Evolutionary conservation across 2,797 vertebrate genomes (phyloP), one percentile per base, ranked within the genome.

Genomic region (Paguma larvata): DNA sequence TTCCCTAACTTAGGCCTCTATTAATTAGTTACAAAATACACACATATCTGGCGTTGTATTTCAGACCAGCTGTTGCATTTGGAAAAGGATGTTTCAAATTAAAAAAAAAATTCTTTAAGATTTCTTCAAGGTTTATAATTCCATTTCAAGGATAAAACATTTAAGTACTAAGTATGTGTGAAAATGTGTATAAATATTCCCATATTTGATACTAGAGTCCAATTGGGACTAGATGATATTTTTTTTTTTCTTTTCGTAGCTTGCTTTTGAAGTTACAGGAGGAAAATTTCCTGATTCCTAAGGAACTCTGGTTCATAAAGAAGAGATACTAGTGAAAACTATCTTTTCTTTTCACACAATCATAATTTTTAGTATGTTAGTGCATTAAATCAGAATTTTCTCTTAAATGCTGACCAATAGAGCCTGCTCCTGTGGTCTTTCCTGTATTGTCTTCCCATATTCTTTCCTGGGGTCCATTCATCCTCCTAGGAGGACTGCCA

Each of bases 11-110:
- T 85, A 62, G 93, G 82, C 92, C 68, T 97, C 68, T 94, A 44
- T 92, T 98, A 94, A 89, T 75, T 92, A 92, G 27, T 87, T 86
- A 94, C 91, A 89, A 97, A 95, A 92, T 97, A 86, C 8, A 78
- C 4, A 59, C n/a, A 5, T 65, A 32, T 51, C 48, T 93, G 70
- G 27, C 53, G 4, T 73, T 14, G 7, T 41, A 46, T 51, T n/a
- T 94, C 41, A 32, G 30, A 72, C 12, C 27, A 91, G 46, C 16
- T 89, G 19, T 56, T 51, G 7, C 7, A 48, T 75, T 88, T 80
- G 38, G 5, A 38, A 9, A 85, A 53, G 34, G 46, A 89, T 51
- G 9, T 65, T 87, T 41, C n/a, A 75, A 75, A 53, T 85, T n/a
- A n/a, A 72, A 80, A 53, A 19, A 77, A 72, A 67, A 86, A 12